Percentiles rank a stretch among this genome's conserved stretches.
Evolutionary conservation across 2,888 invertebrate species (phyloP).

Genomic region (Cheilosia soror): DNA sequence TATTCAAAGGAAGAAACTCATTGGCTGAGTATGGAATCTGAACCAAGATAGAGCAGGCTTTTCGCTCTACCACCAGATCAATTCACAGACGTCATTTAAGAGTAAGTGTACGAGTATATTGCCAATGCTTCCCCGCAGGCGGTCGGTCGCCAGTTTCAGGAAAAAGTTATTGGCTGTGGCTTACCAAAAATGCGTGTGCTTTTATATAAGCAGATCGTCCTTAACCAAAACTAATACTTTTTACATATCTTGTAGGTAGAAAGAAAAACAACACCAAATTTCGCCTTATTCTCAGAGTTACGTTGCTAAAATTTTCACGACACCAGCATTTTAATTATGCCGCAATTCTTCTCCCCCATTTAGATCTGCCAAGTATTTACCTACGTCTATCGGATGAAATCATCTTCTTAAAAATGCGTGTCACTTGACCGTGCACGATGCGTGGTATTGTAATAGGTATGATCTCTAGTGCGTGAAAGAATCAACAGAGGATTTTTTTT

Average conservation of each 20-base stretch:
- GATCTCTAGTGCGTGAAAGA: constrained; percentile 53
- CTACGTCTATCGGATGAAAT: constrained; percentile 47
- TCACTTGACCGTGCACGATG: constrained; percentile 50
- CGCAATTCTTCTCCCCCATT: constrained; percentile 10
- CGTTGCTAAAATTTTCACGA: constrained; percentile 33
- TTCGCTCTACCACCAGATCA: too few species aligned
- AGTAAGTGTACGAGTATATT: too few species aligned
- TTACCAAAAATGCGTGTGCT: too few species aligned
- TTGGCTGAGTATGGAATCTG: too few species aligned
- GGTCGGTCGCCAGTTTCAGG: too few species aligned
- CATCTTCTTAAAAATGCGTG: constrained; percentile 55
- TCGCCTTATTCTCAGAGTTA: constrained; percentile 23
- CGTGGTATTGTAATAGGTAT: constrained; percentile 54
- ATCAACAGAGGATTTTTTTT: constrained; percentile 29
- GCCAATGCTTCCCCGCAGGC: too few species aligned
- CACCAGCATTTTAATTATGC: constrained; percentile 44
- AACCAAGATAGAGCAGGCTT: too few species aligned
- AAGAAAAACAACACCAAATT: constrained; percentile 1
- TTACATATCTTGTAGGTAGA: background rate
- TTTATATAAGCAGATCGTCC: too few species aligned
- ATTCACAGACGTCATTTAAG: too few species aligned
- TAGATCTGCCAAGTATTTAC: constrained; percentile 19
- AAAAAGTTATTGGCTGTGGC: too few species aligned
- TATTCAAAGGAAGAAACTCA: too few species aligned
- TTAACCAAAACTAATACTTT: background rate